These are phyloP conservation scores for Morinoia aosen DNA, from an alignment of 2,888 invertebrate species.

Conservation along the genomic window DNA sequence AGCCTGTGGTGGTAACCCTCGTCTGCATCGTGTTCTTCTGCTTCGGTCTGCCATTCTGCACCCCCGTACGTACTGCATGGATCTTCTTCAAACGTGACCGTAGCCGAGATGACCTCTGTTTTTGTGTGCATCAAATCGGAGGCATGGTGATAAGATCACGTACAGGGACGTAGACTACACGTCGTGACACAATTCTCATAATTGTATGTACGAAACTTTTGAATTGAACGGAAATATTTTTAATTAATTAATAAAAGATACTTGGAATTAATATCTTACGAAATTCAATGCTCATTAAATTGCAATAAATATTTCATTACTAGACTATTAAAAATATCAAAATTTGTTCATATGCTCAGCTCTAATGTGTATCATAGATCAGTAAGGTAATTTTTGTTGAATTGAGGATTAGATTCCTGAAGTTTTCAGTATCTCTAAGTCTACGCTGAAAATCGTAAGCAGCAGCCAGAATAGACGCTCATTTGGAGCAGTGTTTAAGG, in stretches of 20 bases:
- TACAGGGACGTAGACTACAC: not conserved
- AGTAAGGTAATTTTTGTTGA: no score
- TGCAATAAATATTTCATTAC: no score
- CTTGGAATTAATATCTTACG: not conserved
- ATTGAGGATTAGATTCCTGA: no score
- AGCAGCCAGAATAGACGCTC: no score
- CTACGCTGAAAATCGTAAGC: no score
- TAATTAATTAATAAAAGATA: not conserved
- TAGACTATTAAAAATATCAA: no score
- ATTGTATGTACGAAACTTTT: not conserved
- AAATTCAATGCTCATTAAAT: not conserved
- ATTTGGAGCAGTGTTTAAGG: no score
- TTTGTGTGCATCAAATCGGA: not conserved
- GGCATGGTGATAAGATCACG: not conserved
- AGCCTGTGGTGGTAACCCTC: conserved; percentile 68
- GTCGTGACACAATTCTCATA: not conserved
- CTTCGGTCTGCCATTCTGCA: conserved; percentile 66
- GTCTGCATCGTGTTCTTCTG: conserved; percentile 69
- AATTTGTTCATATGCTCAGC: no score
- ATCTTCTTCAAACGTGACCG: not conserved
- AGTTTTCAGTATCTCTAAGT: no score
- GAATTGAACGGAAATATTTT: not conserved
- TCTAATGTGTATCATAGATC: no score
- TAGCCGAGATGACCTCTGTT: no score
- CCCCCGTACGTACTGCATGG: conserved; percentile 52